These are phyloP conservation scores for Liposcelis brunnea DNA, from an alignment of 2,888 invertebrate genomes.

Conservation along the genomic window DNA sequence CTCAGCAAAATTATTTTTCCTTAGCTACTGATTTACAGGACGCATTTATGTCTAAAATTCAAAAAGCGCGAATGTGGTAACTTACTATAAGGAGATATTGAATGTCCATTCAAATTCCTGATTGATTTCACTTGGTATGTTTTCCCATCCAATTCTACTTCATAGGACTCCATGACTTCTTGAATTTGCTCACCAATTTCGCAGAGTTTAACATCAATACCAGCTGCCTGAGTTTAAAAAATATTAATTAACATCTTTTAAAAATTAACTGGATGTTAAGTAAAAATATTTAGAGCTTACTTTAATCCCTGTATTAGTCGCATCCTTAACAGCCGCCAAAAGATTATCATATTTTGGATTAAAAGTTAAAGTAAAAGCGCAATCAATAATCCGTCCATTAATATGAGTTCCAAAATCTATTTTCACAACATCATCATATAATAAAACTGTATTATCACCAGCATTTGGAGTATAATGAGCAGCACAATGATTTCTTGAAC, in stretches of 20 bases:
- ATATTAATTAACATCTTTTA: background rate
- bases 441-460: slow-evolving; percentile 85
- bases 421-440: slow-evolving; percentile 95
- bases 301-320: slow-evolving; percentile 94
- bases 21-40: background rate
- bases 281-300: slow-evolving; percentile 21
- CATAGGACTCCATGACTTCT: slow-evolving; percentile 99
- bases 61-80: too few species aligned
- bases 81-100: slow-evolving; percentile 95
- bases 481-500: slow-evolving; percentile 97
- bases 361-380: slow-evolving; percentile 94
- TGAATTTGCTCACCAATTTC: slow-evolving; percentile 94
- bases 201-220: slow-evolving; percentile 93
- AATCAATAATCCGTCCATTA: slow-evolving; percentile 93
- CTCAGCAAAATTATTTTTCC: background rate
- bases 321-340: slow-evolving; percentile 89
- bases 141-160: slow-evolving; percentile 92
- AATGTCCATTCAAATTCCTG: slow-evolving; percentile 95
- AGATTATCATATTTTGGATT: slow-evolving; percentile 91
- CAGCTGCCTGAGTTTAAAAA: slow-evolving; percentile 41
- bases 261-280: background rate
- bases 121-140: slow-evolving; percentile 94
- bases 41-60: background rate
- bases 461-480: slow-evolving; percentile 99
- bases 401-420: slow-evolving; percentile 98